Percentiles rank a stretch among this genome's conserved stretches.
phyloP scores from a whole-genome alignment of 2,888 invertebrate genomes.

The Cheilosia soror region DNA sequence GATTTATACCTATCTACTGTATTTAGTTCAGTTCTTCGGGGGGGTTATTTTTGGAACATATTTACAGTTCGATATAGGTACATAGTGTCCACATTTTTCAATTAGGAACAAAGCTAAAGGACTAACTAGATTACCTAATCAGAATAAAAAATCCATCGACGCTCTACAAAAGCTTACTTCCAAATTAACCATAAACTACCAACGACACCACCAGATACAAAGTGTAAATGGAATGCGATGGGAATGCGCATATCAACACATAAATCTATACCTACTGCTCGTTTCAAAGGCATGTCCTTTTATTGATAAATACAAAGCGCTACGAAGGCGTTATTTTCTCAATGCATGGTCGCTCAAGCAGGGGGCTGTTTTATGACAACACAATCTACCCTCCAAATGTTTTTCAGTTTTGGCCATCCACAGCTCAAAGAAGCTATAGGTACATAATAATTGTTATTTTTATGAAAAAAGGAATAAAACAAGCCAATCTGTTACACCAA shows the following conservation, averaged over 20 bases:
- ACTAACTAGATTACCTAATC: not conserved
- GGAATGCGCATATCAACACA: not conserved
- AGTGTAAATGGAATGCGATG: not conserved
- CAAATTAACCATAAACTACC: constrained; percentile 24
- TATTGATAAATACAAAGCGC: constrained; percentile 46
- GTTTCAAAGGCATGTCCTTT: constrained; percentile 45
- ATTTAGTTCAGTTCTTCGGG: not conserved
- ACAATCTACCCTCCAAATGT: constrained; percentile 22
- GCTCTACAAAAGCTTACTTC: constrained; percentile 15
- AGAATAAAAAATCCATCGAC: constrained; percentile 1
- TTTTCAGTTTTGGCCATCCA: not conserved
- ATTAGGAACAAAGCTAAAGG: not conserved
- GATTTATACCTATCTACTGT: too few relatives aligned
- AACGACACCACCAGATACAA: not conserved
- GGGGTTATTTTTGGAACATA: not conserved
- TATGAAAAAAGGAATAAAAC: not conserved
- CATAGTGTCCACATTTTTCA: not conserved
- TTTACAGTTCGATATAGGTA: not conserved
- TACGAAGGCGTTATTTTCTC: constrained; percentile 26
- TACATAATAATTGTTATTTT: not conserved
- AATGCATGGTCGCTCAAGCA: constrained; percentile 1
- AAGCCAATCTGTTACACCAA: not conserved
- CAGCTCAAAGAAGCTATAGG: too few relatives aligned
- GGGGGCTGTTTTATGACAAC: constrained; percentile 10
- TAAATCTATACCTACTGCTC: constrained; percentile 18